Evolutionary conservation across 2,797 vertebrate genomes (phyloP).

Genomic region (Aulostomus chinensis): DNA sequence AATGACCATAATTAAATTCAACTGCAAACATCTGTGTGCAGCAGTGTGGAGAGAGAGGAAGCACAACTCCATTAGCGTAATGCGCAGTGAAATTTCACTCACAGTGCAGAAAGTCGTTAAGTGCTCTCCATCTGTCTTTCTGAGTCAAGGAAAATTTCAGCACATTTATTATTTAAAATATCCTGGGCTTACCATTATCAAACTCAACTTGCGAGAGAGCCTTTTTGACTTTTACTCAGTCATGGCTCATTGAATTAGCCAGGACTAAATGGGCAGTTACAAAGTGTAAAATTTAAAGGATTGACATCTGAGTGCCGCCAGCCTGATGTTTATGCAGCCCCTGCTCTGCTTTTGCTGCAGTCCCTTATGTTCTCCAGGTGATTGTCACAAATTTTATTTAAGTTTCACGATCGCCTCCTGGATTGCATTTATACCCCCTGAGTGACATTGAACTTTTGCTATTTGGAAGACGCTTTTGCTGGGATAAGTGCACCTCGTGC

Average conservation of each 20-base stretch:
- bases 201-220: constrained; percentile 55
- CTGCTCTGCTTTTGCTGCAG: no score
- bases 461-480: no score
- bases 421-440: no score
- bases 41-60: constrained; percentile 52
- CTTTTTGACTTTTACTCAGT: constrained; percentile 66
- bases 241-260: constrained; percentile 63
- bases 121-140: constrained; percentile 84
- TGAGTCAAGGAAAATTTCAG: constrained; percentile 71
- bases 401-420: no score
- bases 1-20: constrained; percentile 83
- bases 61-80: constrained; percentile 84
- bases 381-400: no score
- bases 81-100: constrained; percentile 81
- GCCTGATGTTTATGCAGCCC: no score
- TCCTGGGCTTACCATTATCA: constrained; percentile 62
- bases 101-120: constrained; percentile 79
- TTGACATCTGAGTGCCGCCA: no score
- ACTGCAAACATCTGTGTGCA: constrained; percentile 79
- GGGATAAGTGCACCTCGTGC: no score
- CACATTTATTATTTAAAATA: constrained; percentile 82
- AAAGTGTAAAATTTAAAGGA: constrained; percentile 36
- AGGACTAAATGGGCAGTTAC: constrained; percentile 54
- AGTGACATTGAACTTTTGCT: no score
- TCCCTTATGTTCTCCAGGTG: no score